These are phyloP conservation scores for Autographa pulchrina DNA, from an alignment of 2,888 invertebrate species.

Conservation along the genomic window DNA sequence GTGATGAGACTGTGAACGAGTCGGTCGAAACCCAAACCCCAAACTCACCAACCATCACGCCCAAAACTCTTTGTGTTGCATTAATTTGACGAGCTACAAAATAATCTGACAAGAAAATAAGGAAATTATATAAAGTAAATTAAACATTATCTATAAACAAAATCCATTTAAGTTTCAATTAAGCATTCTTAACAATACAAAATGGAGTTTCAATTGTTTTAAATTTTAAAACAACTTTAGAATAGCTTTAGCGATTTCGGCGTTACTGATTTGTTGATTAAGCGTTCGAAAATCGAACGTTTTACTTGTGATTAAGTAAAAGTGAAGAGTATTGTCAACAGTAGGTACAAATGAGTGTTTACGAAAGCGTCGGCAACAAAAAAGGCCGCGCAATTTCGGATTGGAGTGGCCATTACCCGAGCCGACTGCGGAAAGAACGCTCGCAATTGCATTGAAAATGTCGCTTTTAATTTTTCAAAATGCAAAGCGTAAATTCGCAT, in stretches of 20 bases:
- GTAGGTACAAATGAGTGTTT: conserved; percentile 80
- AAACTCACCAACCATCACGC: too few species aligned
- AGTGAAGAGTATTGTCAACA: conserved; percentile 68
- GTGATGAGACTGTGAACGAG: too few species aligned
- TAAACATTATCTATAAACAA: background rate
- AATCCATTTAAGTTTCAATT: background rate
- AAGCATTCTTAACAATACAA: conserved; percentile 3
- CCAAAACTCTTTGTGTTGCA: too few species aligned
- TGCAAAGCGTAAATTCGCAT: conserved; percentile 86
- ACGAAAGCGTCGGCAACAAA: conserved; percentile 79
- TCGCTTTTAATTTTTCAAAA: conserved; percentile 88
- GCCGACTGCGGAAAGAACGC: conserved; percentile 82
- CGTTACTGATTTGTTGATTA: conserved; percentile 41
- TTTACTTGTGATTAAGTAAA: conserved; percentile 66
- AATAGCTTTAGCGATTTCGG: conserved; percentile 24
- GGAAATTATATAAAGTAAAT: background rate
- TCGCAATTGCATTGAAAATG: conserved; percentile 86
- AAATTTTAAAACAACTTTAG: conserved; percentile 17
- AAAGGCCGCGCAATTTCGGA: conserved; percentile 80
- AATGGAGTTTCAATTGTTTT: conserved; percentile 7
- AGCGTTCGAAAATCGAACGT: conserved; percentile 49
- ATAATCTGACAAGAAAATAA: background rate
- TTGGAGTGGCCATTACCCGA: conserved; percentile 87
- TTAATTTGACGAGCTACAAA: too few species aligned
- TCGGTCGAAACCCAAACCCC: too few species aligned